A percentile compares a stretch with the other conserved stretches of the same genome.
phyloP scores from a whole-genome alignment of 2,797 vertebrate species.

The Tamandua tetradactyla region DNA sequence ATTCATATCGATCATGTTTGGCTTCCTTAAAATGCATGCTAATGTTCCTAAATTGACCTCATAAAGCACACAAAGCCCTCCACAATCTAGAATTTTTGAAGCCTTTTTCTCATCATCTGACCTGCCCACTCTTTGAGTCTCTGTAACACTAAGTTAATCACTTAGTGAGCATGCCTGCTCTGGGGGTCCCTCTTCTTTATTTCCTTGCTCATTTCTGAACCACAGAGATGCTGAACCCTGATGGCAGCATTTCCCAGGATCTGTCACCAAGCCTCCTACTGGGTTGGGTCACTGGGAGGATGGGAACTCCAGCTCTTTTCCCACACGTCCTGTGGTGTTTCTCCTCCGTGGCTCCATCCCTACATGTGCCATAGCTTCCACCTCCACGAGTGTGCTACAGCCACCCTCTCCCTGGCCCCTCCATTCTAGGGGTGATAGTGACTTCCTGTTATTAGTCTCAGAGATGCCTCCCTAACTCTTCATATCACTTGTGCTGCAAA shows the following conservation, averaged over 20 bases:
- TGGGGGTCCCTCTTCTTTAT: neutral
- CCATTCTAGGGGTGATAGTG: no score
- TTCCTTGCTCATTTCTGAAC: neutral
- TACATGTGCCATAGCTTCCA: no score
- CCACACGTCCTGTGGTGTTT: no score
- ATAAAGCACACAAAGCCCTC: neutral
- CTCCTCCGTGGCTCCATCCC: no score
- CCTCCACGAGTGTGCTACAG: neutral
- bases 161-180: neutral
- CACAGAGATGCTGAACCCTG: neutral
- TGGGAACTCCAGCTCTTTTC: no score
- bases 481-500: neutral
- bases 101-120: neutral
- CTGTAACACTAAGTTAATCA: neutral
- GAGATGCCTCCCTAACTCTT: neutral
- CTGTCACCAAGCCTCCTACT: rapidly evolving
- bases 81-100: rapidly evolving
- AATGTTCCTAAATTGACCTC: neutral
- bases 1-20: neutral
- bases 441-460: no score
- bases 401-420: rapidly evolving
- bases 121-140: no score
- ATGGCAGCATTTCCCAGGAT: neutral
- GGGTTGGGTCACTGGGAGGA: rapidly evolving
- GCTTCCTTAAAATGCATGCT: neutral